Conservation (phyloP, 2,113 vertebrate genomes). For the Gasterosteus aculeatus region DNA sequence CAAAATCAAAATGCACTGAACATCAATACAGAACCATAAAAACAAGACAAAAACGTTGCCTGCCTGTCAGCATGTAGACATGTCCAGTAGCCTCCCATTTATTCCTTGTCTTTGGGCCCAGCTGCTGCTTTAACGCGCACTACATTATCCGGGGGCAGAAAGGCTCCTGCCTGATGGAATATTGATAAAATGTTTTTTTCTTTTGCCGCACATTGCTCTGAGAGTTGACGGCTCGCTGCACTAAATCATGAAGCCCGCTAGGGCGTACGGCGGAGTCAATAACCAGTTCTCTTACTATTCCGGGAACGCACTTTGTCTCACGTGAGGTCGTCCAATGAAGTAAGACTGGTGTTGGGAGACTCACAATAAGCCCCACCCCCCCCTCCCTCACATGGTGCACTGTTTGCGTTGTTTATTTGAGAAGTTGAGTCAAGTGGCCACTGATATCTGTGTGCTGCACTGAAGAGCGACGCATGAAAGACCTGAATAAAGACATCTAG, state of each 20-base stretch:
- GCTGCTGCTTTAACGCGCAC: slow-evolving; percentile 52
- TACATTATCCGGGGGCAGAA: slow-evolving; percentile 71
- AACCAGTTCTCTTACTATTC: slow-evolving; percentile 75
- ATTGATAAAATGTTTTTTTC: slow-evolving; percentile 83
- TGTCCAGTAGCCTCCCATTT: slow-evolving; percentile 50
- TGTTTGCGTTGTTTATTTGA: background rate
- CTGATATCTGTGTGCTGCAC: background rate
- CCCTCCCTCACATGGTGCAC: background rate
- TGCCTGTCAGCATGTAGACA: slow-evolving; percentile 48
- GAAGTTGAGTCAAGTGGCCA: background rate
- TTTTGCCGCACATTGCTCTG: slow-evolving; percentile 74
- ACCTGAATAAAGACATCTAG: background rate
- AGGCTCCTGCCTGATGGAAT: slow-evolving; percentile 74
- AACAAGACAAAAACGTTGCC: slow-evolving; percentile 11
- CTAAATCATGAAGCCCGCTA: slow-evolving; percentile 76
- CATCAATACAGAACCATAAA: slow-evolving; percentile 4
- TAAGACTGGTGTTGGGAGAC: slow-evolving; percentile 48
- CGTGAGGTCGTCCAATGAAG: slow-evolving; percentile 62
- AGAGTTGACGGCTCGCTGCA: slow-evolving; percentile 78
- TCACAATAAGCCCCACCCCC: slow-evolving; percentile 7
- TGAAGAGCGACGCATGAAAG: background rate
- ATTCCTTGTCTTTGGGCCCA: slow-evolving; percentile 38
- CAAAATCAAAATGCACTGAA: background rate
- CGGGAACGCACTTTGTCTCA: slow-evolving; percentile 58
- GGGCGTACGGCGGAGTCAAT: slow-evolving; percentile 73